Percentiles rank a stretch among this genome's conserved stretches.
Conservation (phyloP, 2,113 vertebrate species). For the Glaucomys volans region DNA sequence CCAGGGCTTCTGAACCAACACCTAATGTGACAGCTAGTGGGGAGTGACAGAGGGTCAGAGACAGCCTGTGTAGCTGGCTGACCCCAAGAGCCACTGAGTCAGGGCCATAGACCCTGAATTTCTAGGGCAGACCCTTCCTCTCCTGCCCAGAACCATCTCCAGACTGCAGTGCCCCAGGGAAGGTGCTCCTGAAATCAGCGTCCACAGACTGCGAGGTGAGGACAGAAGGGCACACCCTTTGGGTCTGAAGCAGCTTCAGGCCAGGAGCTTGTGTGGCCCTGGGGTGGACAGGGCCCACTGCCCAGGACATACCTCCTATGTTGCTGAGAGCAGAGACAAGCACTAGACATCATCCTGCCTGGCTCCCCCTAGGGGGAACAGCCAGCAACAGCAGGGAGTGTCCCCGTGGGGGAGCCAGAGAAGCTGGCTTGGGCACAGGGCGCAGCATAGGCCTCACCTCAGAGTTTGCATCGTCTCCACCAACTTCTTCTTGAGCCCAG, state of each 20-base stretch:
- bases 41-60: no score
- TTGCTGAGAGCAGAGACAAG: background rate
- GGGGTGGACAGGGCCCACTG: no score
- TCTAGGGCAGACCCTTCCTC: background rate
- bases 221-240: background rate
- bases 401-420: no score
- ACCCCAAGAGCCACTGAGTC: background rate
- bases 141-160: no score
- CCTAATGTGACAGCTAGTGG: fast-evolving
- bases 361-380: no score
- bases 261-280: fast-evolving
- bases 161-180: background rate
- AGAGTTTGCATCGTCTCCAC: background rate
- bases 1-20: background rate
- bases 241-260: fast-evolving
- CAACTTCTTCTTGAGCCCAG: background rate
- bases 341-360: no score
- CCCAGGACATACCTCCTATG: background rate
- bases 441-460: no score
- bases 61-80: background rate
- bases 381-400: no score
- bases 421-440: no score
- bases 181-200: background rate
- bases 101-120: background rate
- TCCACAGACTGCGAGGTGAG: background rate